phyloP scores from a whole-genome alignment of 2,888 invertebrate genomes.

The Drosophila macrospina region DNA sequence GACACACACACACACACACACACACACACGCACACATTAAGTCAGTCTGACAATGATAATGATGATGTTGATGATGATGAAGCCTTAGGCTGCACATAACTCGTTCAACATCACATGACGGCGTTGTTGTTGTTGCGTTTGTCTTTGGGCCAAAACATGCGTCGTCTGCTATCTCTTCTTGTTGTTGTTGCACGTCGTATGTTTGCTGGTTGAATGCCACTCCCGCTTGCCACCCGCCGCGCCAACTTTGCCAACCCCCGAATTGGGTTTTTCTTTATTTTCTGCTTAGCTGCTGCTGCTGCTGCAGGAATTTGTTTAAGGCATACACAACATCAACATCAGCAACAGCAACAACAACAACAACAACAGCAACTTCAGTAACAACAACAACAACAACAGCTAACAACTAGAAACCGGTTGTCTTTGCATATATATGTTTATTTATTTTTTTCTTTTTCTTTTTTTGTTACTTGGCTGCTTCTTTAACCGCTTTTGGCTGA shows the following conservation, averaged over 20 bases:
- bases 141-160: slow-evolving; percentile 55
- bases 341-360: slow-evolving; percentile 17
- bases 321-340: slow-evolving; percentile 30
- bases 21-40: slow-evolving; percentile 1
- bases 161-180: slow-evolving; percentile 29
- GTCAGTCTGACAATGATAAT: slow-evolving; percentile 19
- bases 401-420: slow-evolving; percentile 50
- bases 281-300: slow-evolving; percentile 35
- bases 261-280: slow-evolving; percentile 24
- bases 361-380: slow-evolving; percentile 18
- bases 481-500: slow-evolving; percentile 17
- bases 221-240: slow-evolving; percentile 9
- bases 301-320: slow-evolving; percentile 56
- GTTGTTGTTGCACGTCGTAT: slow-evolving; percentile 44
- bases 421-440: slow-evolving; percentile 37
- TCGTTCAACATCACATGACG: slow-evolving; percentile 52
- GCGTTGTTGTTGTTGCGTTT: slow-evolving; percentile 35
- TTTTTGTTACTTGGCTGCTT: slow-evolving; percentile 4
- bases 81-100: slow-evolving; percentile 52
- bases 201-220: slow-evolving; percentile 30
- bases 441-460: background rate
- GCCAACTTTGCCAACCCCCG: slow-evolving; percentile 16
- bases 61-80: slow-evolving; percentile 28
- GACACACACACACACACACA: slow-evolving; percentile 18
- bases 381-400: slow-evolving; percentile 9